Base-by-base conservation (phyloP, 2,113 vertebrate genomes). In the Xiphophorus hellerii region DNA sequence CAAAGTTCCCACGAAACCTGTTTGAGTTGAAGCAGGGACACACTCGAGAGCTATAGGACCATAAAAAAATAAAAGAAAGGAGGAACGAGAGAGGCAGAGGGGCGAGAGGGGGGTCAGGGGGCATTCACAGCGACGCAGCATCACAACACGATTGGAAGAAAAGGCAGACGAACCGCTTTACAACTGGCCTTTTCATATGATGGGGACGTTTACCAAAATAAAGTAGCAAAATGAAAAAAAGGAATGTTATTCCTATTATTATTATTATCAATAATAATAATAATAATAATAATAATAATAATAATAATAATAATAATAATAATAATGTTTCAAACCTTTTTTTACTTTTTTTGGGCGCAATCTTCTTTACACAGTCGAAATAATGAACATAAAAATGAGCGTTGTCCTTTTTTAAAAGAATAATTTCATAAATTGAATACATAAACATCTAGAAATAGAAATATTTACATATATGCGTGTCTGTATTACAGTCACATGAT, bases 11-110 rank as follows among this genome's bases (percentile, higher is more conserved):
- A 94, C 88, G 93, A 92, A 94, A 94, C 94, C 78, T 33, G 81
- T 94, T 94, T 94, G 89, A 90, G 93, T 92, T 93, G 94, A 93
- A 92, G 84, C 90, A 92, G 88, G 89, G 95, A 89, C 94, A 95
- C 95, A 95, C 93, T 94, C 94, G 87, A 82, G 39, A 89, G 78
- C 82, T 71, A 71, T 71, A 83, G 39, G 37, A 29, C 20, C 60
- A 29, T 27, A 8, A 20, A 37, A 6, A 69, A 80, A 76, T 76
- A 74, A 78, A 87, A 33, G 78, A 76, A 62, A 80, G 69, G 66
- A 81, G 65, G 76, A 33, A 37, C 58, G 39, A 77, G 62, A 60
- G 33, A 31, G 39, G 11, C 8, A 63, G 70, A 37, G 3, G 27
- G 33, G 58, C 3, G 35, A 33, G 35, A 28, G 74, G 44, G 33